Evolutionary conservation across 2,888 invertebrate genomes (phyloP), one percentile per base, ranked within the genome.

Genomic region (Eledone cirrhosa): DNA sequence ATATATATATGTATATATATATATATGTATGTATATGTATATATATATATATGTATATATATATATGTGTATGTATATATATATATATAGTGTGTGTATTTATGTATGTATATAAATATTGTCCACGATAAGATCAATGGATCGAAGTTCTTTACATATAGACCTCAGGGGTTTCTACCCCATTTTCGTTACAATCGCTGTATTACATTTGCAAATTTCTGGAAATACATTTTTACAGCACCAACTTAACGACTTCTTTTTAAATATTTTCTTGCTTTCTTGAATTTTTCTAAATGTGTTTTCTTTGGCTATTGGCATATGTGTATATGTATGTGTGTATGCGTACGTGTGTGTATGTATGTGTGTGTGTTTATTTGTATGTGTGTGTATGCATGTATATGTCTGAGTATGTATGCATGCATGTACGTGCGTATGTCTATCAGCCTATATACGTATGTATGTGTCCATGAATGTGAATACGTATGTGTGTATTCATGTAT

Each of bases 201-300:
- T 72, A 72, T 72, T 72, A 72, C 69, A 72, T 72, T 19, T 33
- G 69, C 69, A 72, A 72, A 72, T 72, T 72, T 27, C 69, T 72
- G 11, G 69, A 72, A 72, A 72, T 72, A 72, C 69, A 72, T 33
- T 72, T 72, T 72, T 72, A 22, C 31, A 72, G 69, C 69, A 72
- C 69, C 29, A 72, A 33, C 31, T 16, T 33, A 13, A 33, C 31
- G 41, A 3, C 14, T 13, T 69, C 22, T 69, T 69, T 31, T 69
- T 69, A 29, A 29, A 29, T 13, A 27, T 31, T 72, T 33, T 33
- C 41, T 29, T 33, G 7, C 13, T 33, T 72, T 16, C 33, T 2
- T 33, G n/a, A 72, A 7, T 72, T 31, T 72, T n/a, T 33, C 13
- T 67, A 3, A 65, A 27, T 19, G 8, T 72, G 29, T 33, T 31